phyloP scores from a whole-genome alignment of 1,140 invertebrate species.

The Coboldia fuscipes region DNA sequence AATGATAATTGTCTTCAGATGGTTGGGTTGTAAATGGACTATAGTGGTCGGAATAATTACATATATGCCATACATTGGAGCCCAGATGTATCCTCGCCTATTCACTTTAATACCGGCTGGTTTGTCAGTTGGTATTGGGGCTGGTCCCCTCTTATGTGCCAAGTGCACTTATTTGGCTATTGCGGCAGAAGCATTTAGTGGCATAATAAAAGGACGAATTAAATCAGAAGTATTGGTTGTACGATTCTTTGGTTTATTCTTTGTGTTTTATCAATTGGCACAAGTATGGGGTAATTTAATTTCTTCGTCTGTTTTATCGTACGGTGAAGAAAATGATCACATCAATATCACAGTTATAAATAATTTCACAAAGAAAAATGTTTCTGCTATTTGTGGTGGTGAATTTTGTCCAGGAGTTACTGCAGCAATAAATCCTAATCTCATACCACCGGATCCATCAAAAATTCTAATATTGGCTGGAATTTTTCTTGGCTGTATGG shows the following conservation, averaged over 20 bases:
- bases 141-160: slow-evolving; percentile 84
- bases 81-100: slow-evolving; percentile 74
- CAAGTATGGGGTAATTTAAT: slow-evolving; percentile 86
- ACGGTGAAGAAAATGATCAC: no score
- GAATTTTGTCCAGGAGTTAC: slow-evolving; percentile 41
- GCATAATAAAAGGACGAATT: slow-evolving; percentile 26
- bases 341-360: no score
- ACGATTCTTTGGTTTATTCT: slow-evolving; percentile 93
- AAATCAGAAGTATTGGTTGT: slow-evolving; percentile 64
- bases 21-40: slow-evolving; percentile 70
- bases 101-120: slow-evolving; percentile 73
- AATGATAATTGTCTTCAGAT: slow-evolving; percentile 30
- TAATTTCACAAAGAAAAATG: slow-evolving; percentile 6
- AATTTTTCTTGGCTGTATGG: slow-evolving; percentile 63
- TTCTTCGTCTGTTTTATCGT: slow-evolving; percentile 39
- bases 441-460: slow-evolving; percentile 38
- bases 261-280: slow-evolving; percentile 83
- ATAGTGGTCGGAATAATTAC: slow-evolving; percentile 61
- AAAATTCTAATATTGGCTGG: slow-evolving; percentile 60
- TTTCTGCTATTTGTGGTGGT: slow-evolving; percentile 42
- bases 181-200: slow-evolving; percentile 65
- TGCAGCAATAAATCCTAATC: slow-evolving; percentile 33
- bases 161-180: slow-evolving; percentile 89
- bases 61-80: slow-evolving; percentile 81
- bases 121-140: slow-evolving; percentile 62